A percentile compares a stretch with the other conserved stretches of the same genome.
These are phyloP conservation scores for Drosophila ustulata DNA, from an alignment of 2,888 invertebrate genomes.

Conservation along the genomic window DNA sequence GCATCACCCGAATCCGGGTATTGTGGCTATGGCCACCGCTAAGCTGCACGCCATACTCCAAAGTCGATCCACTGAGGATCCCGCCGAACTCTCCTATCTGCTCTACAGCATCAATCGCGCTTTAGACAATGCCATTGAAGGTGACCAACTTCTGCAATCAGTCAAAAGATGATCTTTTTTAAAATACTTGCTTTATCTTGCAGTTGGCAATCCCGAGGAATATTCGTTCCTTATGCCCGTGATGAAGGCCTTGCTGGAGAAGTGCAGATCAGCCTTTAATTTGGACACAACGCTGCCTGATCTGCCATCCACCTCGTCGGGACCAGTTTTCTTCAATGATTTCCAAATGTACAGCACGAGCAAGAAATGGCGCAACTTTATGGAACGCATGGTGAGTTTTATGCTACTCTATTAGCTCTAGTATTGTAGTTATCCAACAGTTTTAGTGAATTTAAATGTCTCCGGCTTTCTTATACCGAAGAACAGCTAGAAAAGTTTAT, in stretches of 20 bases:
- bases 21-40: constrained; percentile 88
- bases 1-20: constrained; percentile 85
- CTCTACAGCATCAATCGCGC: constrained; percentile 85
- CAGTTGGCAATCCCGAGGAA: constrained; percentile 86
- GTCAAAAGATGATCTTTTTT: not conserved
- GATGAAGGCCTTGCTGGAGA: constrained; percentile 87
- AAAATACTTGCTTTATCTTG: not conserved
- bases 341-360: constrained; percentile 87
- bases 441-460: too few species aligned
- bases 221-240: constrained; percentile 88
- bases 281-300: constrained; percentile 84
- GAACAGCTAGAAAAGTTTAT: too few species aligned
- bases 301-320: constrained; percentile 86
- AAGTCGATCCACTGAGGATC: constrained; percentile 86
- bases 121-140: constrained; percentile 85
- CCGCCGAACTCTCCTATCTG: constrained; percentile 87
- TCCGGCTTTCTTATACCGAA: too few species aligned
- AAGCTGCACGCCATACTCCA: constrained; percentile 87
- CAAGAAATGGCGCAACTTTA: constrained; percentile 86
- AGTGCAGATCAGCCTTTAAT: constrained; percentile 84
- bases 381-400: constrained; percentile 86
- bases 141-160: constrained; percentile 61
- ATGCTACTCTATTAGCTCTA: not conserved
- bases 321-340: constrained; percentile 87
- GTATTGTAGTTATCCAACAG: not conserved